Evolutionary conservation across 2,797 vertebrate species (phyloP), one percentile per base, ranked within the genome.

Genomic region (Podarcis lilfordi): DNA sequence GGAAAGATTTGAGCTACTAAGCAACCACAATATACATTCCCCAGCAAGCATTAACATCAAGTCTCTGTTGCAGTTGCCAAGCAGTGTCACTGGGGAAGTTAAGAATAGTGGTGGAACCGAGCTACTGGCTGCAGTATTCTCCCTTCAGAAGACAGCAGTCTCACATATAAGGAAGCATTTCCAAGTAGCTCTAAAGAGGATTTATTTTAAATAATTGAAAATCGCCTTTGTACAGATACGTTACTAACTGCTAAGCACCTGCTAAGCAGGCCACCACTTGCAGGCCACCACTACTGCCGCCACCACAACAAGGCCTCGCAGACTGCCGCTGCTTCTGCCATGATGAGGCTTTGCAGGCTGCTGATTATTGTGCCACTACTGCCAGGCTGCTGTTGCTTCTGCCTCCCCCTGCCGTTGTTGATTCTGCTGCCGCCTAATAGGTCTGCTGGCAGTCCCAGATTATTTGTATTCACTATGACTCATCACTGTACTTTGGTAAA

Each of bases 1-100:
- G 15, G n/a, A 87, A 87, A 87, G 15, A 45, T 74, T 81, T 74
- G 21, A 82, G 69, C 55, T 75, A 87, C 23, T 45, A 64, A 23
- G 37, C 61, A 68, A 86, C 79, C 23, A 81, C 1, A 74, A 21
- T 19, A 86, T n/a, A 27, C n/a, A 80, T 86, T 71, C 37, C 71
- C 25, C 69, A 40, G 35, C 78, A 74, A 37, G 37, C 23, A 87
- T 82, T 81, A 75, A 74, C 35, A 74, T 64, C 61, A 81, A 64
- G 23, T 17, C 55, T 21, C 59, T 59, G 15, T 37, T 45, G 37
- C 27, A 61, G 55, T 75, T 81, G 45, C 79, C 69, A 74, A 64
- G 69, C 55, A 82, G 55, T 35, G 80, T 82, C 79, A 64, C 37
- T 59, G 27, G 55, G 37, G 29, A 75, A 87, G 50, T 87, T n/a